Evolutionary conservation across 2,113 vertebrate genomes (phyloP).

Genomic region (Piprites chloris): DNA sequence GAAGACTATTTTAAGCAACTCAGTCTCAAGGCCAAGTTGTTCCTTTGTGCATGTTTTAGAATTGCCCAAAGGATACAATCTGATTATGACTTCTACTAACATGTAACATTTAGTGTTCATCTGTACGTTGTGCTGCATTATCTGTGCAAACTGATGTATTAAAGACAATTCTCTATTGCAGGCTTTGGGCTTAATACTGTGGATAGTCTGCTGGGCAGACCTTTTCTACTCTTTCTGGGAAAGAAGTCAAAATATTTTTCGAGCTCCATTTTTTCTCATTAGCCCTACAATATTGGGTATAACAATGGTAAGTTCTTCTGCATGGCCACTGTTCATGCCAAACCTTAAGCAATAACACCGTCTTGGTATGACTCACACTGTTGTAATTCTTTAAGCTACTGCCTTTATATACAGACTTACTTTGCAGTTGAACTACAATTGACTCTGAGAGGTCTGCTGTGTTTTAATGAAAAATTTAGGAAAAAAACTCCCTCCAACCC

Average conservation of each 20-base stretch:
- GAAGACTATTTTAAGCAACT: not conserved
- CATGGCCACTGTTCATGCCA: not conserved
- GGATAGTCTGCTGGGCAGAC: conserved; percentile 97
- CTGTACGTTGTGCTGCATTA: not conserved
- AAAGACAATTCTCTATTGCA: conserved; percentile 52
- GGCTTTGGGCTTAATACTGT: conserved; percentile 86
- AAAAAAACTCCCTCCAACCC: not conserved
- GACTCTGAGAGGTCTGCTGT: not conserved
- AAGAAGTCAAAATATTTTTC: conserved; percentile 75
- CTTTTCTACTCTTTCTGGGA: conserved; percentile 98
- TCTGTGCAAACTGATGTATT: not conserved
- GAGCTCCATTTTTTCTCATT: conserved; percentile 81
- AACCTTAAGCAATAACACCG: not conserved
- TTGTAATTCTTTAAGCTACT: not conserved
- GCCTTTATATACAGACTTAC: not conserved
- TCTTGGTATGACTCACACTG: not conserved
- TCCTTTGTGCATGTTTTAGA: not conserved
- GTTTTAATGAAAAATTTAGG: not conserved
- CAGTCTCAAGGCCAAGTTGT: not conserved
- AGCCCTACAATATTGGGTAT: conserved; percentile 89
- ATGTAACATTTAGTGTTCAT: not conserved
- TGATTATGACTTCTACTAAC: not conserved
- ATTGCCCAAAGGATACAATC: not conserved
- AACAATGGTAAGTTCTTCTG: conserved; percentile 87
- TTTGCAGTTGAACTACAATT: not conserved